Percentiles rank a stretch among this genome's conserved stretches.
Evolutionary conservation across 2,888 invertebrate species (phyloP).

Genomic region (Sthenelais limicola): DNA sequence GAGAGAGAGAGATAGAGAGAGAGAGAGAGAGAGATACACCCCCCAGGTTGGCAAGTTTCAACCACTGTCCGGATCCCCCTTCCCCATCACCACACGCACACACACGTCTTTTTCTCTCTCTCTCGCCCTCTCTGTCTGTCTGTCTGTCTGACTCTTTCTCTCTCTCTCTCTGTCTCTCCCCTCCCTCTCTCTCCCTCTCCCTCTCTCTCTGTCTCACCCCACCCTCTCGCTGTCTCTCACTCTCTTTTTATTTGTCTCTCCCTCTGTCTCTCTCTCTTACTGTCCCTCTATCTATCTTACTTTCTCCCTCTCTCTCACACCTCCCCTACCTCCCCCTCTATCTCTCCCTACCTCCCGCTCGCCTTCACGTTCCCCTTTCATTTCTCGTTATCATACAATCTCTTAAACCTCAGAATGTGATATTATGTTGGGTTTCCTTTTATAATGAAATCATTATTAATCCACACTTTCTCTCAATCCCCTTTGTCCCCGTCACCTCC

Average conservation of each 20-base stretch:
- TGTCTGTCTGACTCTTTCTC: not conserved
- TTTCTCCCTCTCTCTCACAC: not conserved
- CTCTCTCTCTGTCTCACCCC: not conserved
- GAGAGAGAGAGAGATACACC: too few relatives aligned
- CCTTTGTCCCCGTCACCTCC: too few relatives aligned
- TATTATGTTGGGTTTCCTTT: too few relatives aligned
- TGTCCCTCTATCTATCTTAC: not conserved
- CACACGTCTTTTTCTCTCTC: not conserved
- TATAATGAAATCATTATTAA: too few relatives aligned
- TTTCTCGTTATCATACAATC: too few relatives aligned
- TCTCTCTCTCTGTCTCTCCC: not conserved
- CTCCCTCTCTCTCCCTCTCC: not conserved
- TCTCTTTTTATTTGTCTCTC: not conserved
- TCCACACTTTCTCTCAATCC: too few relatives aligned
- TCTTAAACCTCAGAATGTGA: too few relatives aligned
- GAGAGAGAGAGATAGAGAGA: too few relatives aligned
- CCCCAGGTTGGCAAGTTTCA: too few relatives aligned
- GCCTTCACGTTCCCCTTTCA: too few relatives aligned
- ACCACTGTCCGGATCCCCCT: too few relatives aligned
- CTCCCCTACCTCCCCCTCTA: not conserved
- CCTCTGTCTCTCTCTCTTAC: not conserved
- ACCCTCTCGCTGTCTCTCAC: not conserved
- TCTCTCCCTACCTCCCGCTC: not conserved
- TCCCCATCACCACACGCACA: not conserved
- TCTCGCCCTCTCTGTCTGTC: not conserved